Conservation (phyloP, 92 coral and sea anemone species). For the Actinostola sp. region DNA sequence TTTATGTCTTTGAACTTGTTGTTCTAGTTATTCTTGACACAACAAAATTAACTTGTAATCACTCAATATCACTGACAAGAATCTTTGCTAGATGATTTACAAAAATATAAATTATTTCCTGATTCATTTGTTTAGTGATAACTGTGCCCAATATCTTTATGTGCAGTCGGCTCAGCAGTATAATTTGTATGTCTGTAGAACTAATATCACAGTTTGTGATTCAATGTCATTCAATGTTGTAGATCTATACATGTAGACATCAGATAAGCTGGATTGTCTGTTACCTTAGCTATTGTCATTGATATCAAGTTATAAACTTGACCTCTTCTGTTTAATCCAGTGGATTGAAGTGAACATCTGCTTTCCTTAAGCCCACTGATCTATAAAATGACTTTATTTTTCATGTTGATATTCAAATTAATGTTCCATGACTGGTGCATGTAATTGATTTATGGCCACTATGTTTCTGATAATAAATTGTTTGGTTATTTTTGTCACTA, state of each 20-base stretch:
- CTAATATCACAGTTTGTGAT: too few relatives aligned
- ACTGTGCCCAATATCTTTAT: too few relatives aligned
- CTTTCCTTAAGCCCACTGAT: neutral
- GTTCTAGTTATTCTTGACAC: neutral
- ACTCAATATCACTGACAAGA: neutral
- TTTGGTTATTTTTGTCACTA: neutral
- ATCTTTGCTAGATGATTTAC: neutral
- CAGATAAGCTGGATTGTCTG: too few relatives aligned
- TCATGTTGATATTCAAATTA: neutral
- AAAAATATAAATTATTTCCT: neutral
- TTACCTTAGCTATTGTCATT: too few relatives aligned
- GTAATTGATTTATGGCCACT: neutral
- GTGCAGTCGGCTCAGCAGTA: too few relatives aligned
- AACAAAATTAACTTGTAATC: constrained; percentile 1
- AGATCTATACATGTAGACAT: too few relatives aligned
- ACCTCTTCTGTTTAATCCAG: too few relatives aligned
- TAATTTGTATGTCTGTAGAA: too few relatives aligned
- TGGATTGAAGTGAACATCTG: too few relatives aligned
- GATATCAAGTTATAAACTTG: too few relatives aligned
- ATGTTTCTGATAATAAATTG: neutral
- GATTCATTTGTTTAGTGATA: too few relatives aligned
- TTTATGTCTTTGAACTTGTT: constrained; percentile 2
- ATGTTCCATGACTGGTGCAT: neutral
- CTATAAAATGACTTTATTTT: neutral
- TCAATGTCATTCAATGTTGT: too few relatives aligned